phyloP scores from a whole-genome alignment of 2,888 invertebrate genomes.

The Nyleta sp. region DNA sequence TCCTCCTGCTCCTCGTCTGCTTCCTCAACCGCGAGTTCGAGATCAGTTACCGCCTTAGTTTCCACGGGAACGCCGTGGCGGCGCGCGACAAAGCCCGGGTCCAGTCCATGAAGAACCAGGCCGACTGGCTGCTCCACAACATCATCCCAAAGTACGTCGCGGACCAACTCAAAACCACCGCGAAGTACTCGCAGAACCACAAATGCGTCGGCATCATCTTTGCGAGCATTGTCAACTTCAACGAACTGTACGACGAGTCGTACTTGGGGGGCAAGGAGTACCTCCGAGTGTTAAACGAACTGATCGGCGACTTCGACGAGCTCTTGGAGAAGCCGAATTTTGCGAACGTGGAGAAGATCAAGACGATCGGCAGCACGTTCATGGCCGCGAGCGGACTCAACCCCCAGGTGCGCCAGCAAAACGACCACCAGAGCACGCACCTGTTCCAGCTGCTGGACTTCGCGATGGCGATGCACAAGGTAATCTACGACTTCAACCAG shows the following conservation, averaged over 20 bases:
- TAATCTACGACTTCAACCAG: constrained; percentile 93
- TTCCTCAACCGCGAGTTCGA: constrained; percentile 98
- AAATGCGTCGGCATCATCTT: constrained; percentile 96
- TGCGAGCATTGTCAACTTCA: constrained; percentile 98
- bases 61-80: constrained; percentile 96
- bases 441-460: constrained; percentile 96
- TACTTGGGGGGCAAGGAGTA: constrained; percentile 98
- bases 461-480: constrained; percentile 94
- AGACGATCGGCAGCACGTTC: constrained; percentile 98
- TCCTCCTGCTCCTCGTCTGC: constrained; percentile 95
- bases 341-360: constrained; percentile 97
- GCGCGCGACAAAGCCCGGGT: constrained; percentile 94
- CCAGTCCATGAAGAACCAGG: constrained; percentile 96
- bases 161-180: constrained; percentile 95
- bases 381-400: constrained; percentile 99
- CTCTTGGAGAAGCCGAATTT: constrained; percentile 92
- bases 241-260: constrained; percentile 98
- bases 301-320: constrained; percentile 98
- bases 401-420: constrained; percentile 88
- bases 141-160: constrained; percentile 98
- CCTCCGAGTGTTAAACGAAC: constrained; percentile 96
- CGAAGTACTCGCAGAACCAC: constrained; percentile 97
- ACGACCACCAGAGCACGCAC: constrained; percentile 89
- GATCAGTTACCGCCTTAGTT: constrained; percentile 95
- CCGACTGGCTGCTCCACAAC: constrained; percentile 97